Evolutionary conservation across 2,888 invertebrate species (phyloP).

Genomic region (Tupiocoris notatus): DNA sequence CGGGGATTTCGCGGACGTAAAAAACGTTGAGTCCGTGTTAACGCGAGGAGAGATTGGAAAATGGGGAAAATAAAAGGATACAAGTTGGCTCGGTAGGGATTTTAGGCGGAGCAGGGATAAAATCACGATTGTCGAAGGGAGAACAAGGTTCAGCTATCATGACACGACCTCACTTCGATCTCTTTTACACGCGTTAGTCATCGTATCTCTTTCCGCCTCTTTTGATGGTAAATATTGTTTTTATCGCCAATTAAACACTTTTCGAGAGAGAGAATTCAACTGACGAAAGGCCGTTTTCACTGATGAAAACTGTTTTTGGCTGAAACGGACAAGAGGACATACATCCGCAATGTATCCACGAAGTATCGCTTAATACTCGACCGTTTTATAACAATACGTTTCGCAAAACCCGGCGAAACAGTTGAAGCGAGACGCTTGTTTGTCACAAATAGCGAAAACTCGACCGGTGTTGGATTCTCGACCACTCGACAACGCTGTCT

Average conservation of each 20-base stretch:
- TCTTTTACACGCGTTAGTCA: neutral
- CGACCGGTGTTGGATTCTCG: neutral
- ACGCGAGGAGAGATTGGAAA: neutral
- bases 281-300: neutral
- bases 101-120: neutral
- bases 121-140: neutral
- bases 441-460: constrained; percentile 29
- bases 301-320: neutral
- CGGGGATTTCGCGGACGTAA: neutral
- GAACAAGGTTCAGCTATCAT: neutral
- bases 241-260: constrained; percentile 43
- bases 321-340: neutral
- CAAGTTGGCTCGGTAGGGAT: neutral
- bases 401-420: neutral
- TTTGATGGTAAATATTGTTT: constrained; percentile 39
- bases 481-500: neutral
- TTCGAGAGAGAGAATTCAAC: constrained; percentile 1
- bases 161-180: neutral
- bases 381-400: constrained; percentile 29
- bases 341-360: too few species aligned
- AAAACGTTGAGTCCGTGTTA: neutral
- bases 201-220: neutral
- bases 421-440: constrained; percentile 17
- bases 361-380: too few species aligned
- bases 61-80: neutral